These are phyloP conservation scores for Discoglossus pictus DNA, from an alignment of 2,797 vertebrate genomes.

Conservation along the genomic window DNA sequence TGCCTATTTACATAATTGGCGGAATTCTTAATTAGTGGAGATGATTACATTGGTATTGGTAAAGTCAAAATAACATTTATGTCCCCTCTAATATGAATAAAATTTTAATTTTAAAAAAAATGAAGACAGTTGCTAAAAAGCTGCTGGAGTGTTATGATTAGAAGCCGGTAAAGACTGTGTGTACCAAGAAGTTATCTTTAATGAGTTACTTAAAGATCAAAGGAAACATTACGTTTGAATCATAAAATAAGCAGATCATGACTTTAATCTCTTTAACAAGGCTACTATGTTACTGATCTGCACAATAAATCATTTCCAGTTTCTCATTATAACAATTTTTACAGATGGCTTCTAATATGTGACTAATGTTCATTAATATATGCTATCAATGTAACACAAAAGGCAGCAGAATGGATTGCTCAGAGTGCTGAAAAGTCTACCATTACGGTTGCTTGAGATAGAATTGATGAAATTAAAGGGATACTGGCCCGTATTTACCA, in stretches of 20 bases:
- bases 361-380: constrained; percentile 10
- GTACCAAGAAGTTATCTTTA: constrained; percentile 51
- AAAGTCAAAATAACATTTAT: constrained; percentile 6
- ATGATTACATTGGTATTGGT: not conserved
- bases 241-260: constrained; percentile 52
- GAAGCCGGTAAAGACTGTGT: constrained; percentile 51
- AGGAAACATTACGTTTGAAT: constrained; percentile 55
- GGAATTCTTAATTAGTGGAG: not conserved
- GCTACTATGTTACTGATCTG: constrained; percentile 29
- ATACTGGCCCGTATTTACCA: too few relatives aligned
- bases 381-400: not conserved
- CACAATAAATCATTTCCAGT: constrained; percentile 12
- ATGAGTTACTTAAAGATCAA: constrained; percentile 59
- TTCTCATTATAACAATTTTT: not conserved
- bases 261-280: constrained; percentile 58
- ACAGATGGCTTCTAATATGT: constrained; percentile 6
- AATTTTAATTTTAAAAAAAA: constrained; percentile 74
- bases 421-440: too few relatives aligned
- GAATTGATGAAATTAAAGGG: not conserved
- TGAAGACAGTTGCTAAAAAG: constrained; percentile 36
- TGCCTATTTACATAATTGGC: not conserved
- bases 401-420: not conserved
- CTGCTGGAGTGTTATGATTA: constrained; percentile 37
- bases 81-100: constrained; percentile 65
- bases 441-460: not conserved